Evolutionary conservation across 2,888 invertebrate genomes (phyloP), one percentile per base, ranked within the genome.

Genomic region (Catocala fraxini): DNA sequence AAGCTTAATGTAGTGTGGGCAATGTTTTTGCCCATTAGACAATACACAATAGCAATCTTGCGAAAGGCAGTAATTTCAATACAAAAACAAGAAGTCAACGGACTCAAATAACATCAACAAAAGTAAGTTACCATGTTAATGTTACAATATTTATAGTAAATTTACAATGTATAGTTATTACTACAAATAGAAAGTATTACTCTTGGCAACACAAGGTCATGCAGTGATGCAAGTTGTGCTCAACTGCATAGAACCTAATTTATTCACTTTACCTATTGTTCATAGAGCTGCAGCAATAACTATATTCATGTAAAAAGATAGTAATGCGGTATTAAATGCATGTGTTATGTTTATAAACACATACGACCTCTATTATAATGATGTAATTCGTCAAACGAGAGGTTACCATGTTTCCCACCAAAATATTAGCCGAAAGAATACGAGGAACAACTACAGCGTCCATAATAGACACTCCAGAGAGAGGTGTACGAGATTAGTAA

Each of bases 371-470:
- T 83, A 60, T 63, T 65, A 70, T 68, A 85, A 76, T 92, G 91
- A 93, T 92, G 92, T 91, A 92, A 92, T 88, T 88, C 83, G 78
- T 72, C 76, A 71, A 80, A 79, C 75, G 78, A 86, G 92, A 93
- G 93, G 93, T 93, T 93, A 93, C 83, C 78, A 81, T 70, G 80
- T 91, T 93, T 93, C 93, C 93, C 93, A 90, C 93, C 93, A 92
- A 92, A 91, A 91, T 78, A 73, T 77, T 72, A 64, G 54, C 71
- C 46, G 47, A 60, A 41, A 46, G 59, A 59, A 70, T 68, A 56
- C 65, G 53, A 51, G 48, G 59, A 80, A 65, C 59, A 25, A 56
- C 34, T 64, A 13, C 34, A 56, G 51, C 43, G 43, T 59, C 49
- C 57, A 63, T 52, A 71, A 7, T 67, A 56, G 56, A 64, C 63